Conservation (phyloP, 2,888 invertebrate genomes). For the Dione juno region DNA sequence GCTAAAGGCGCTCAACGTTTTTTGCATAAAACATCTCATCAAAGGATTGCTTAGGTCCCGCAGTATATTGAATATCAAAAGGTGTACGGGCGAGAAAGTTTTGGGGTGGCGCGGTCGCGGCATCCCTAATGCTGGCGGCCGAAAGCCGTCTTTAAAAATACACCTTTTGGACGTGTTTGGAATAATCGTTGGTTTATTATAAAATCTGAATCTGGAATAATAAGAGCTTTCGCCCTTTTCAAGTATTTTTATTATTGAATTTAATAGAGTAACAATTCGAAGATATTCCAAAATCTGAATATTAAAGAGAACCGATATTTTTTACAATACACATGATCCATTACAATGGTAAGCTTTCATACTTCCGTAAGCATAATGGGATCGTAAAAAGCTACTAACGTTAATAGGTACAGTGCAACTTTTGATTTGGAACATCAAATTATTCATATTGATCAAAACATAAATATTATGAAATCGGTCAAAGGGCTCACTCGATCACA, state of each 20-base stretch:
- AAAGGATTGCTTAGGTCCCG: constrained; percentile 81
- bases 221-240: constrained; percentile 42
- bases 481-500: constrained; percentile 59
- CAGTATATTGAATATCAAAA: constrained; percentile 84
- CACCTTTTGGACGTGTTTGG: constrained; percentile 77
- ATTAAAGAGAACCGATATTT: not conserved
- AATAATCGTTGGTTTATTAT: constrained; percentile 67
- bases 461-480: constrained; percentile 62
- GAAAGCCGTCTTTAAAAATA: constrained; percentile 81
- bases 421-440: constrained; percentile 45
- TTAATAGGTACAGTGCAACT: constrained; percentile 34
- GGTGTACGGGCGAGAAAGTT: constrained; percentile 76
- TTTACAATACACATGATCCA: not conserved
- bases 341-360: constrained; percentile 16
- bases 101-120: constrained; percentile 66
- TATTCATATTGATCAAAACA: constrained; percentile 63
- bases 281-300: not conserved
- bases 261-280: constrained; percentile 12
- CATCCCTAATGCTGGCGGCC: constrained; percentile 75
- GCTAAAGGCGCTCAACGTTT: constrained; percentile 80
- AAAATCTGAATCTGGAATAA: constrained; percentile 49
- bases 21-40: constrained; percentile 84
- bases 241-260: constrained; percentile 38
- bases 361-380: constrained; percentile 33
- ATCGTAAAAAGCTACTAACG: constrained; percentile 29